These are phyloP conservation scores for Saturnia pavonia DNA, from an alignment of 2,888 invertebrate species.

Conservation along the genomic window DNA sequence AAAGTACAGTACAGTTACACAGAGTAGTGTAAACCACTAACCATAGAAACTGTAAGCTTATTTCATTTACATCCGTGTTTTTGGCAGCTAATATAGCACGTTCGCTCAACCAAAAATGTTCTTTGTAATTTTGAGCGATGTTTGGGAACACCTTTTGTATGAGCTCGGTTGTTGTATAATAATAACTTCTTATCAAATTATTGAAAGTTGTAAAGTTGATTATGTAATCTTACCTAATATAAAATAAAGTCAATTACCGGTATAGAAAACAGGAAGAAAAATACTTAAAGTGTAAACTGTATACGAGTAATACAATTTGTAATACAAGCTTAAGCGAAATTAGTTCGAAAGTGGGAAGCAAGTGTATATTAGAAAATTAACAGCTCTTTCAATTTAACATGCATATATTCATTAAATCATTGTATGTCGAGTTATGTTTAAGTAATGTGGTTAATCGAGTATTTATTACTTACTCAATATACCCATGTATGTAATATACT, in stretches of 20 bases:
- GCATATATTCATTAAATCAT: conserved; percentile 11
- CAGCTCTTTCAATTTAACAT: background rate
- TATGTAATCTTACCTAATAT: background rate
- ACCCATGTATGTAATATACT: background rate
- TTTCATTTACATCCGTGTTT: no score
- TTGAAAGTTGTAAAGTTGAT: background rate
- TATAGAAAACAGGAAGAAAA: conserved; percentile 27
- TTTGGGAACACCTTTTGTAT: no score
- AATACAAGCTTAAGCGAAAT: conserved; percentile 27
- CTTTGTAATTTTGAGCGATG: no score
- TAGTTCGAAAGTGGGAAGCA: conserved; percentile 48
- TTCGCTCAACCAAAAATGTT: no score
- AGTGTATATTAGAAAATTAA: conserved; percentile 38
- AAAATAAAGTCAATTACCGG: background rate
- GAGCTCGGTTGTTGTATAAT: no score
- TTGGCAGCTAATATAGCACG: no score
- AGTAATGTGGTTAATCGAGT: background rate
- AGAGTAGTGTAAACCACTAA: no score
- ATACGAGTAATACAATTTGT: conserved; percentile 27
- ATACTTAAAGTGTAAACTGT: conserved; percentile 26
- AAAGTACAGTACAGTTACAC: no score
- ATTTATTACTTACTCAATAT: background rate
- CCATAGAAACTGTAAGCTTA: no score
- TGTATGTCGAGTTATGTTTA: background rate
- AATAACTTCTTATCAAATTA: background rate